Evolutionary conservation across 1,140 invertebrate genomes (phyloP), one percentile per base, ranked within the genome.

Genomic region (Lutraria rhynchaena): DNA sequence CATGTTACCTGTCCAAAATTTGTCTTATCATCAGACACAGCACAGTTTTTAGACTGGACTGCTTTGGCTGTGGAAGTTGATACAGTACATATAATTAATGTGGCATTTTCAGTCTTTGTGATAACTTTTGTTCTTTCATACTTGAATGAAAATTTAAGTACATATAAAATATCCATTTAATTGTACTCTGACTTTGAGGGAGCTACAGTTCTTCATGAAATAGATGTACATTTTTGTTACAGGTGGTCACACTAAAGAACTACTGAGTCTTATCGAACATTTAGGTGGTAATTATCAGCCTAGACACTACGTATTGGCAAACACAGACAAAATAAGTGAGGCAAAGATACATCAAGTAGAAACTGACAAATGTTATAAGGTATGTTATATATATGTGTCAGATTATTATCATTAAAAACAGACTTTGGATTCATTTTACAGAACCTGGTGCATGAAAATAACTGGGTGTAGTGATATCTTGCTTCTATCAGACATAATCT

Each of bases 271-370:
- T 29, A 75, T 86, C 9, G 57, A 80, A 46, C 71, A 63, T 1
- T 53, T 89, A 15, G 85, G 87, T 17, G 19, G 31, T 11, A 93
- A 93, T 84, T 98, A 96, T 91, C 89, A 89, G 3, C 96, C 95
- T 2, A 92, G 95, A 89, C 89, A 95, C 61, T 99, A 98, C 89
- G 92, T 99, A 71, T 89, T 97, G 73, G 96, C 97, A 19, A 93
- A 95, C 37, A 95, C 94, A 67, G 98, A 99, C 92, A 90, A 88
- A 33, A 95, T 95, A 55, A 98, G 97, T 89, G 88, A 91, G 65
- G 86, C 90, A 33, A 96, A 96, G 93, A 93, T 95, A 1, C 92
- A 93, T 84, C 85, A 93, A 31, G 86, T 94, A 35, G 94, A 95
- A 73, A 49, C 44, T 29, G 11, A 65, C 13, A 41, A 33, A 27